These are phyloP conservation scores for Clavelina lepadiformis DNA, from an alignment of 23 tunicate species.

Conservation along the genomic window DNA sequence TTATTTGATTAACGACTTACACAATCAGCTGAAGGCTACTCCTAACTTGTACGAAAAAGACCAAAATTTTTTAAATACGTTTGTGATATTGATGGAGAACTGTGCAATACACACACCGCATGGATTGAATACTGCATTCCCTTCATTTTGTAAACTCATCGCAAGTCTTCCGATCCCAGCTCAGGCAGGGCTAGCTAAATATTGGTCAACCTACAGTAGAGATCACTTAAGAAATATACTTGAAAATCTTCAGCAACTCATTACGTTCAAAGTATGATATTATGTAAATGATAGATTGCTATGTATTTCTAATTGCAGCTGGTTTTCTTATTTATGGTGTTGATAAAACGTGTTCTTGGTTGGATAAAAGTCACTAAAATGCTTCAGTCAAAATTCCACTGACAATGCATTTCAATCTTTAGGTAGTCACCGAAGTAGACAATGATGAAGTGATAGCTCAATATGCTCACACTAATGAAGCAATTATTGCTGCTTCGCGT, in stretches of 20 bases:
- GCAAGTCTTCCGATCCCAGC: conserved; percentile 41
- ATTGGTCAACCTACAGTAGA: conserved; percentile 55
- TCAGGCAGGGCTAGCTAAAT: conserved; percentile 48
- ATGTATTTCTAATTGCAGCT: background rate
- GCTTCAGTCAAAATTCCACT: background rate
- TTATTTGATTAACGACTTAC: conserved; percentile 17
- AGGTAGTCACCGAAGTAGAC: conserved; percentile 29
- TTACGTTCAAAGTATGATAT: conserved; percentile 52
- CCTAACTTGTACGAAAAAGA: conserved; percentile 7
- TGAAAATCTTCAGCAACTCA: conserved; percentile 74
- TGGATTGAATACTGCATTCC: conserved; percentile 40
- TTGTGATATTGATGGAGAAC: conserved; percentile 69
- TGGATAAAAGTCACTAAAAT: background rate
- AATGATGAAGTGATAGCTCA: background rate
- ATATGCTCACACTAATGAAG: conserved; percentile 23
- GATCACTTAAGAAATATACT: conserved; percentile 27
- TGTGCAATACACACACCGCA: conserved; percentile 55
- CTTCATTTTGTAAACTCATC: conserved; percentile 44
- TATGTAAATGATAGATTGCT: background rate
- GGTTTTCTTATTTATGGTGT: background rate
- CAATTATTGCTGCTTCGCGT: conserved; percentile 39
- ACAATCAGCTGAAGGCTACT: conserved; percentile 20
- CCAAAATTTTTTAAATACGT: conserved; percentile 56
- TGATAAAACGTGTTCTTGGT: background rate
- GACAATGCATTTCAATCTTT: background rate